These are phyloP conservation scores for Clusia tigrina DNA, from an alignment of 2,888 invertebrate genomes.

Conservation along the genomic window DNA sequence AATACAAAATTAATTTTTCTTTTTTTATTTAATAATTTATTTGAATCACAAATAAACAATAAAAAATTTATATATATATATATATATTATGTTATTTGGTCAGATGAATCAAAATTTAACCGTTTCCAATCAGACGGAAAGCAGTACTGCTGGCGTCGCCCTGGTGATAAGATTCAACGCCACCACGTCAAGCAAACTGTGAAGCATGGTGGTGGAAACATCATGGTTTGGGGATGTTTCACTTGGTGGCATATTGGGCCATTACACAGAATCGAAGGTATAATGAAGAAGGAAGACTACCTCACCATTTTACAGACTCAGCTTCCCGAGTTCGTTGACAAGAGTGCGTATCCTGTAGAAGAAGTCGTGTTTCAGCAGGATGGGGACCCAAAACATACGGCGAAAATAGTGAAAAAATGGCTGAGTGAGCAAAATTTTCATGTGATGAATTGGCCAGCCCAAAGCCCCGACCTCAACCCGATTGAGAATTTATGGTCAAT, in stretches of 20 bases:
- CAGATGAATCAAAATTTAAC: too few relatives aligned
- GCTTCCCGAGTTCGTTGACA: constrained; percentile 15
- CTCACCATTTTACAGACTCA: constrained; percentile 14
- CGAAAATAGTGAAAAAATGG: constrained; percentile 20
- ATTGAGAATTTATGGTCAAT: too few relatives aligned
- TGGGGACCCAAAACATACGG: constrained; percentile 17
- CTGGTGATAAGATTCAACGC: not conserved
- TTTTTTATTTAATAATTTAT: too few relatives aligned
- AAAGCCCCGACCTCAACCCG: too few relatives aligned
- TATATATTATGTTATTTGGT: constrained; percentile 24
- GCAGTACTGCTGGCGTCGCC: not conserved
- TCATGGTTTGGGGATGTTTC: not conserved
- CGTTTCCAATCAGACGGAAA: constrained; percentile 11
- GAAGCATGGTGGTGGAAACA: not conserved
- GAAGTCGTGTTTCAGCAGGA: constrained; percentile 20
- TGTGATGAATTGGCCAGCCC: constrained; percentile 17
- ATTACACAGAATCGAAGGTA: constrained; percentile 7
- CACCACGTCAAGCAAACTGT: not conserved
- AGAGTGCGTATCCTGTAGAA: constrained; percentile 21
- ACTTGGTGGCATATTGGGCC: constrained; percentile 17
- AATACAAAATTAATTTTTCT: too few relatives aligned
- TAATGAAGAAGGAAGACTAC: constrained; percentile 10
- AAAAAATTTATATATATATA: too few relatives aligned
- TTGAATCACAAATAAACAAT: too few relatives aligned
- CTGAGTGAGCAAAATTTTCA: constrained; percentile 19